Conservation (phyloP, 2,888 invertebrate species). For the Oegoconia quadripuncta region DNA sequence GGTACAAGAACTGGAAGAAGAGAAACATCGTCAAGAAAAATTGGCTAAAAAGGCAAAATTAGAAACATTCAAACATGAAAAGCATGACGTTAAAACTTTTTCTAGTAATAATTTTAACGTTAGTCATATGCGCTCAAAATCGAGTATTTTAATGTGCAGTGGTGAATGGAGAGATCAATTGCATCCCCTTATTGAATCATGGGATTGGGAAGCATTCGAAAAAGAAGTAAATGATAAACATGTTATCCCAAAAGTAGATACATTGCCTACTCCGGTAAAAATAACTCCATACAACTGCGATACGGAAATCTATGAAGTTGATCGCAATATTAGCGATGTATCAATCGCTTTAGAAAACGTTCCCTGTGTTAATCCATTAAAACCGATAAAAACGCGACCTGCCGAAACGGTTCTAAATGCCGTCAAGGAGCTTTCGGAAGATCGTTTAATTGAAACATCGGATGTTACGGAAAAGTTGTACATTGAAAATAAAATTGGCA, state of each 20-base stretch:
- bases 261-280: constrained; percentile 70
- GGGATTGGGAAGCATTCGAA: constrained; percentile 83
- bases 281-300: constrained; percentile 70
- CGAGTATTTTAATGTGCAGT: constrained; percentile 68
- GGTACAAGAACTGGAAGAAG: constrained; percentile 78
- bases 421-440: constrained; percentile 75
- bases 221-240: constrained; percentile 75
- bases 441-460: constrained; percentile 79
- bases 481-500: constrained; percentile 72
- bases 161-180: constrained; percentile 81
- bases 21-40: constrained; percentile 61
- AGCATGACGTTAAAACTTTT: constrained; percentile 66
- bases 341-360: constrained; percentile 79
- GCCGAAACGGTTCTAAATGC: constrained; percentile 62
- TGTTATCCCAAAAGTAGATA: constrained; percentile 61
- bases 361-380: constrained; percentile 81
- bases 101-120: constrained; percentile 68
- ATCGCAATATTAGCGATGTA: constrained; percentile 71
- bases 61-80: constrained; percentile 66
- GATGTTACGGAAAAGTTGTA: constrained; percentile 80
- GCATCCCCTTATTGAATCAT: constrained; percentile 81
- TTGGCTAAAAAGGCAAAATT: constrained; percentile 64
- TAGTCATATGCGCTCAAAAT: constrained; percentile 72
- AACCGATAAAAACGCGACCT: constrained; percentile 74
- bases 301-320: constrained; percentile 71